Conservation (phyloP, 2,113 vertebrate species). For the Sylvilagus bachmani region DNA sequence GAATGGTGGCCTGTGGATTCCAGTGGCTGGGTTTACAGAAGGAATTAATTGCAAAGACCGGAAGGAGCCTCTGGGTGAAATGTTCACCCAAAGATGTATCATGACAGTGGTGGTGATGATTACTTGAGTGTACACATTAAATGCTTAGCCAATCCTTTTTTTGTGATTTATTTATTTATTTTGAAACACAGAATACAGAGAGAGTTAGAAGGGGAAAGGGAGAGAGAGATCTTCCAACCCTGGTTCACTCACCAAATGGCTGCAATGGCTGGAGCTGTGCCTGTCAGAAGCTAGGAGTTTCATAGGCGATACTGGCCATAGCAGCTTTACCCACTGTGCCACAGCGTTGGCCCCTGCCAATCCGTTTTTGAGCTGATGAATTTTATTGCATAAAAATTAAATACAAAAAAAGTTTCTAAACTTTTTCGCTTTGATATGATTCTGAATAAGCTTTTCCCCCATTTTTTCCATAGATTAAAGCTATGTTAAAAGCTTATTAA, state of each 20-base stretch:
- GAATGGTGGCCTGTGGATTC: not conserved
- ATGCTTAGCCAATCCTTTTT: not conserved
- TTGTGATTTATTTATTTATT: not conserved
- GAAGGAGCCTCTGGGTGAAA: not conserved
- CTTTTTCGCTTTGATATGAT: not conserved
- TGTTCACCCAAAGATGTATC: not conserved
- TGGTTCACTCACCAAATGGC: too few species aligned
- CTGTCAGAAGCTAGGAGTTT: too few species aligned
- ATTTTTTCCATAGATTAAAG: not conserved
- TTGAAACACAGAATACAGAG: too few species aligned
- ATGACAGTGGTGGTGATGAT: not conserved
- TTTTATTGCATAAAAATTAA: not conserved
- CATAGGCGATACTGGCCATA: too few species aligned
- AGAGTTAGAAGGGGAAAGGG: too few species aligned
- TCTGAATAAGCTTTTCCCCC: not conserved
- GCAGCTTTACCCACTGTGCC: too few species aligned
- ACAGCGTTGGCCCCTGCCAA: too few species aligned
- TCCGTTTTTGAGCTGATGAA: not conserved
- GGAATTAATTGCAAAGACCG: not conserved
- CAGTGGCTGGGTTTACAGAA: fast-evolving
- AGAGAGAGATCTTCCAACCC: too few species aligned
- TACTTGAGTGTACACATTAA: not conserved
- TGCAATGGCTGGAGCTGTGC: too few species aligned
- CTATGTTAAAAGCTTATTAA: not conserved
- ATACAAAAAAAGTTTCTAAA: not conserved